Base-by-base conservation (phyloP, 2,888 invertebrate genomes). In the Ceratothoa steindachneri region DNA sequence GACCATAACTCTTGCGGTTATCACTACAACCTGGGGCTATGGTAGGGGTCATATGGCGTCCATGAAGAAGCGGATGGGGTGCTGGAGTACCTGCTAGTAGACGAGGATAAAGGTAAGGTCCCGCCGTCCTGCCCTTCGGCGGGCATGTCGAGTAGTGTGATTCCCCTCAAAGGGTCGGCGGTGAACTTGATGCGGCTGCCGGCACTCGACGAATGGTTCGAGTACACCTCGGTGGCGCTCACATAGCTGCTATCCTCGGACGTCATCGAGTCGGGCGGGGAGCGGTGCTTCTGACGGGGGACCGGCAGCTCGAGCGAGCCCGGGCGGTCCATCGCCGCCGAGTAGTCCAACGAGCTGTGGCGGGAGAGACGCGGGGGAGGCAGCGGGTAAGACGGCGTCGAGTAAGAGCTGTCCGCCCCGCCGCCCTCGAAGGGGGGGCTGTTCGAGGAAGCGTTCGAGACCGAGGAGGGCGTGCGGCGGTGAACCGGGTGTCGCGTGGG, bases 261-360 rank as follows among this genome's bases (percentile, higher is more conserved):
- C 0, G 92, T 90, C 75, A 93, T 83, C 80, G 92, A 92, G 82
- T 93, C 93, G 0, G 93, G 93, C 0, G 93, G 93, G 4, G 80
- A 80, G 29, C 80, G 72, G 30, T 74, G 75, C 65, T 60, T 72
- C 31, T 30, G 67, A 19, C 69, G 75, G 66, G 68, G 76, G 31
- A 73, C 71, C 4, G 80, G 77, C 3, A 80, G 66, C 28, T 80
- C 80, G 31, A 80, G 69, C n/a, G 77, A 73, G 15, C 77, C 77
- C 15, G 80, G 80, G 27, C 78, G 60, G 51, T 78, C 78, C 24
- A 76, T 29, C 12, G 55, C 19, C 3, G 69, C 64, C 27, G 69
- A 70, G 64, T 64, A 51, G 28, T 73, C 75, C 2, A 72, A 73
- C 19, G 74, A 77, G 67, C 66, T 74, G 55, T 75, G 75, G 28